A percentile compares a stretch with the other conserved stretches of the same genome.
phyloP scores from a whole-genome alignment of 2,797 vertebrate genomes.

The Sebastes elongatus region DNA sequence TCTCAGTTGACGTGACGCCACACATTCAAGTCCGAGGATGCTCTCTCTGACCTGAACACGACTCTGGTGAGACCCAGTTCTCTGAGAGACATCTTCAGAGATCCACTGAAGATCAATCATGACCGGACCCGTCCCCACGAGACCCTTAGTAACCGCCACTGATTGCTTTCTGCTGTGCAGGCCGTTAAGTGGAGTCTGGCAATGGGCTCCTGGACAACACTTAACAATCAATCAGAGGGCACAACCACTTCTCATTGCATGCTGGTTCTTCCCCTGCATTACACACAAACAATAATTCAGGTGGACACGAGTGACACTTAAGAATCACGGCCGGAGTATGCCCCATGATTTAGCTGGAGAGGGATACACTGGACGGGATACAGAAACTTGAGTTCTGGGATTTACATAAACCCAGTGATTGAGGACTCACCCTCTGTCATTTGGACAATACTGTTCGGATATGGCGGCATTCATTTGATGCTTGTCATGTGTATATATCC shows the following conservation, averaged over 20 bases:
- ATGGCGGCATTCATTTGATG: conserved; percentile 16
- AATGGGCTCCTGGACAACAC: conserved; percentile 87
- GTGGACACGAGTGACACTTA: conserved; percentile 83
- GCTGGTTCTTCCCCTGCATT: conserved; percentile 74
- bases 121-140: conserved; percentile 79
- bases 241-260: conserved; percentile 76
- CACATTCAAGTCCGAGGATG: conserved; percentile 51
- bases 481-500: conserved; percentile 15
- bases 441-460: conserved; percentile 9
- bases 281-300: conserved; percentile 86
- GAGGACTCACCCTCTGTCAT: conserved; percentile 59
- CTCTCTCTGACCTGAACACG: conserved; percentile 58
- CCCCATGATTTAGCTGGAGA: conserved; percentile 68
- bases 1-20: conserved; percentile 47
- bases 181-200: conserved; percentile 84
- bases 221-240: conserved; percentile 87
- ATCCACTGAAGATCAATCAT: conserved; percentile 84
- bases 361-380: conserved; percentile 53
- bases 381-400: conserved; percentile 58
- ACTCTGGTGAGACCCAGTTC: conserved; percentile 69
- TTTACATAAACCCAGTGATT: conserved; percentile 72
- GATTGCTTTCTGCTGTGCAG: conserved; percentile 86
- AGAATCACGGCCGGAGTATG: conserved; percentile 75
- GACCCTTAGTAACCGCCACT: conserved; percentile 85
- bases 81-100: conserved; percentile 77